Evolutionary conservation across 1,140 invertebrate species (phyloP).

Genomic region (Tetraneura akinire): DNA sequence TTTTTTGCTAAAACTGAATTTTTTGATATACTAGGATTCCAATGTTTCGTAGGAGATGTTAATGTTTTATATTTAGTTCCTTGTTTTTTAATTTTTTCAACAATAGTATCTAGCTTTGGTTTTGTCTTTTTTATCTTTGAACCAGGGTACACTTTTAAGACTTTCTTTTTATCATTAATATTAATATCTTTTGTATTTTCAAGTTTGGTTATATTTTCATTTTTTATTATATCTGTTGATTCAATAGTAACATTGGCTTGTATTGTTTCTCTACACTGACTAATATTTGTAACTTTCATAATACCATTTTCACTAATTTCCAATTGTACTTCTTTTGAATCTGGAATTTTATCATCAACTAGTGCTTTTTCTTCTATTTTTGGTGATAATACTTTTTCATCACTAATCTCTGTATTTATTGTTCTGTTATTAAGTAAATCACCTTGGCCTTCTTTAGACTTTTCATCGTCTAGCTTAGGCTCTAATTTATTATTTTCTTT

Average conservation of each 20-base stretch:
- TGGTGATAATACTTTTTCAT: conserved; percentile 19
- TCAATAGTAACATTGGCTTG: conserved; percentile 42
- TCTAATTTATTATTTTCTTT: conserved; percentile 36
- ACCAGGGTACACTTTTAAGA: conserved; percentile 18
- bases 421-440: background rate
- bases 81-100: conserved; percentile 48
- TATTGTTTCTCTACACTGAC: conserved; percentile 16
- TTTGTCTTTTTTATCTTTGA: conserved; percentile 37
- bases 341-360: conserved; percentile 23
- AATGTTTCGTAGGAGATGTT: conserved; percentile 27
- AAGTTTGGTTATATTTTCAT: conserved; percentile 15
- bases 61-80: conserved; percentile 46
- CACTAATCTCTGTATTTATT: background rate
- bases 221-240: background rate
- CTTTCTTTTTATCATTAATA: conserved; percentile 32
- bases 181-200: background rate
- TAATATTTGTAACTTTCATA: conserved; percentile 63
- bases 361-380: conserved; percentile 40
- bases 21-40: conserved; percentile 55
- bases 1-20: conserved; percentile 32
- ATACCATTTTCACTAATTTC: conserved; percentile 72
- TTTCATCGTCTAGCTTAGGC: background rate
- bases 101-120: conserved; percentile 30
- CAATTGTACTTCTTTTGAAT: conserved; percentile 70
- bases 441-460: conserved; percentile 20